Evolutionary conservation across 2,113 vertebrate species (phyloP).

Genomic region (Chlorodrepanis virens): DNA sequence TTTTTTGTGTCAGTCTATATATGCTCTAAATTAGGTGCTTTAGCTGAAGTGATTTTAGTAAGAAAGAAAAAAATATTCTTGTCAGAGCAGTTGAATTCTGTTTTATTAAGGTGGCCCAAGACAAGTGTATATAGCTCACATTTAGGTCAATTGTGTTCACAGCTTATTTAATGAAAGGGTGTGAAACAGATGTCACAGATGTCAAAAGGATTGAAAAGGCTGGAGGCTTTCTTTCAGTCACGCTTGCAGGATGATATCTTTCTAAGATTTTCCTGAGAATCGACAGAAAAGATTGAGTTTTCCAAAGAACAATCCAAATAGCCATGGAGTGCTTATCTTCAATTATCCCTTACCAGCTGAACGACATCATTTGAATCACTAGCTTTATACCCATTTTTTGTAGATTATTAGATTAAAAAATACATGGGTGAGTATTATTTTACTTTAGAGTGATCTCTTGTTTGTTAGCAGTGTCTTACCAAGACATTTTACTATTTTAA

Average conservation of each 20-base stretch:
- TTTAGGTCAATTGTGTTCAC: neutral
- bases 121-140: neutral
- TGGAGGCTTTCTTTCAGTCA: neutral
- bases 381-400: neutral
- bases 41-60: neutral
- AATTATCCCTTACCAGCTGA: neutral
- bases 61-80: neutral
- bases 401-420: neutral
- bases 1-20: neutral
- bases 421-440: neutral
- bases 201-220: neutral
- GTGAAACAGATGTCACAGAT: neutral
- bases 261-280: neutral
- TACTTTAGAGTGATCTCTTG: neutral
- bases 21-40: neutral
- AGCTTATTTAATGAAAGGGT: neutral
- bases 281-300: neutral
- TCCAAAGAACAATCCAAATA: neutral
- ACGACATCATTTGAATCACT: neutral
- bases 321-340: neutral
- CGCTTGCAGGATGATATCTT: neutral
- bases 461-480: neutral
- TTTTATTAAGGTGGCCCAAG: neutral
- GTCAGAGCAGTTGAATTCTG: neutral
- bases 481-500: neutral